Conservation (phyloP, 2,797 vertebrate genomes). For the Enteromius viviparus region DNA sequence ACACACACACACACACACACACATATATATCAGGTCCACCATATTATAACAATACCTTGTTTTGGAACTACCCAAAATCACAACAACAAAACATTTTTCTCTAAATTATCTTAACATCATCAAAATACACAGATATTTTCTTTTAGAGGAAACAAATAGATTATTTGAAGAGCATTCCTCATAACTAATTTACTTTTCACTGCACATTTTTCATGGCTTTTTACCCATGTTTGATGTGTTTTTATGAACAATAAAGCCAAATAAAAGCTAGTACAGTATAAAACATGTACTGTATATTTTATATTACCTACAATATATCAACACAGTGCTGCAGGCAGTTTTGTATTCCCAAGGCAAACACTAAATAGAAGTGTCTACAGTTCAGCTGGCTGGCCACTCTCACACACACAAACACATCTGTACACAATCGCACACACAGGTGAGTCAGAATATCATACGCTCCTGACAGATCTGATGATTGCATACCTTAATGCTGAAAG, state of each 20-base stretch:
- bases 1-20: slow-evolving; percentile 64
- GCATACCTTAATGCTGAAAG: slow-evolving; percentile 62
- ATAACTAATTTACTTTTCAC: not conserved
- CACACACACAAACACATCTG: slow-evolving; percentile 53
- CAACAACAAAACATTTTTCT: not conserved
- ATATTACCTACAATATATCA: slow-evolving; percentile 5
- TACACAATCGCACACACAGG: slow-evolving; percentile 30
- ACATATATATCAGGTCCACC: slow-evolving; percentile 5
- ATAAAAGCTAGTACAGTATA: not conserved
- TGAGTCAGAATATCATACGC: slow-evolving; percentile 74
- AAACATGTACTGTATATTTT: not conserved
- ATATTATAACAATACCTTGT: slow-evolving; percentile 18
- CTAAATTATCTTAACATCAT: not conserved
- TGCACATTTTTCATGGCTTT: not conserved
- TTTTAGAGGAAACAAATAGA: not conserved
- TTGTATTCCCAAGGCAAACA: slow-evolving; percentile 15
- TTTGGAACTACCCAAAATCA: not conserved
- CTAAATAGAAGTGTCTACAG: slow-evolving; percentile 23
- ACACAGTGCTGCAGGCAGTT: not conserved
- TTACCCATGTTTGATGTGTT: not conserved
- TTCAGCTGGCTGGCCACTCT: slow-evolving; percentile 19
- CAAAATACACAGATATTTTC: not conserved
- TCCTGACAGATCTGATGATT: slow-evolving; percentile 74
- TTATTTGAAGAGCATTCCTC: not conserved
- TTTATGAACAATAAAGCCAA: not conserved